A percentile compares a stretch with the other conserved stretches of the same genome.
phyloP scores from a whole-genome alignment of 2,888 invertebrate species.

The Tachystola acroxantha region DNA sequence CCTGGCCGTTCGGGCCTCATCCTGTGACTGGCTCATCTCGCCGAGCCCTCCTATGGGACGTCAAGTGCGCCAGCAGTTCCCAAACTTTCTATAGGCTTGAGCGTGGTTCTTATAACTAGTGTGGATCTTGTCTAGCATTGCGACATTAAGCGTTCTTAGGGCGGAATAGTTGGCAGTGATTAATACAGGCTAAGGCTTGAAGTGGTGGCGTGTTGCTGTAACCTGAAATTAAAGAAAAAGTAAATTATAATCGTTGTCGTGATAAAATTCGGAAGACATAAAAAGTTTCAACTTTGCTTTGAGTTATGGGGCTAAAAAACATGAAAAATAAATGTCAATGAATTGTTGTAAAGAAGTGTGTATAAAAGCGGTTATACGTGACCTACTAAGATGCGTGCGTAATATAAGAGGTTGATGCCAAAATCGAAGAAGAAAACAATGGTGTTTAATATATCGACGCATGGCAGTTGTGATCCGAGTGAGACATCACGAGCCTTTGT shows the following conservation, averaged over 20 bases:
- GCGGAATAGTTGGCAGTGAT: conserved; percentile 73
- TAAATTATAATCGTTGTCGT: conserved; percentile 4
- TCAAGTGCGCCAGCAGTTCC: conserved; percentile 53
- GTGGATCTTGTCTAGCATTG: conserved; percentile 61
- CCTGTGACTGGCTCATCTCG: conserved; percentile 61
- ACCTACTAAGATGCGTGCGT: conserved; percentile 24
- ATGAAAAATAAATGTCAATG: not conserved
- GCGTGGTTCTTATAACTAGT: conserved; percentile 40
- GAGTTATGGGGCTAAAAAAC: no score
- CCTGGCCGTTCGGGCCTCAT: conserved; percentile 79
- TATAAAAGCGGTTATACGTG: conserved; percentile 2
- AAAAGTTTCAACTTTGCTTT: not conserved
- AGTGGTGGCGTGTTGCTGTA: conserved; percentile 33
- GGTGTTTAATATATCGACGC: conserved; percentile 45
- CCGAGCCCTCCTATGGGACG: conserved; percentile 35
- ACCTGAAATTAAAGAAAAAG: conserved; percentile 49
- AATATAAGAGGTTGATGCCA: conserved; percentile 20
- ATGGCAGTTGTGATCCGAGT: conserved; percentile 29
- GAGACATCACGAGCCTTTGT: conserved; percentile 49
- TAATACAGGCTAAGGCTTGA: conserved; percentile 53
- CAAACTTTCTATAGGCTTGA: conserved; percentile 33
- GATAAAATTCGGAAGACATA: not conserved
- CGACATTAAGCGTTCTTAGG: conserved; percentile 63
- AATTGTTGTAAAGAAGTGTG: conserved; percentile 4
- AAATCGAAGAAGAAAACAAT: conserved; percentile 49